phyloP scores from a whole-genome alignment of 2,113 vertebrate species.

The Labeo catla region DNA sequence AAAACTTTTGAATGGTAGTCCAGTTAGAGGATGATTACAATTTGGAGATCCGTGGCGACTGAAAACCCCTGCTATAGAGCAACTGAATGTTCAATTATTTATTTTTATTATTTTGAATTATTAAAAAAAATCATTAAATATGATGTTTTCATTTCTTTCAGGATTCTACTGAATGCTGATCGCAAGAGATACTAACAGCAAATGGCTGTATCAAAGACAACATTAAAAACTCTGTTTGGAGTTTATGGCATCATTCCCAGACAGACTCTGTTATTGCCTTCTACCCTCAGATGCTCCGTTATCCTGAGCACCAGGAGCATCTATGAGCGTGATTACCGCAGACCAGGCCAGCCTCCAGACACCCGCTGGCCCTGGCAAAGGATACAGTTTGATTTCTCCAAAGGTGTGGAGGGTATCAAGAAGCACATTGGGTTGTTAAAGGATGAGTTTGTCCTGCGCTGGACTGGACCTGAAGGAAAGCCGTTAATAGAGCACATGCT shows the following conservation, averaged over 20 bases:
- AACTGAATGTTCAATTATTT: not conserved
- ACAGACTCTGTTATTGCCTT: constrained; percentile 49
- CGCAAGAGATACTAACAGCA: not conserved
- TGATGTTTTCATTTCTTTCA: not conserved
- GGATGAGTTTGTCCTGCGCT: constrained; percentile 73
- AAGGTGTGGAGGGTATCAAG: constrained; percentile 79
- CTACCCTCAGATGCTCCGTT: constrained; percentile 7
- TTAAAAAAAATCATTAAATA: not conserved
- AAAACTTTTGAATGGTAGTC: too few relatives aligned
- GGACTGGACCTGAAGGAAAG: constrained; percentile 78
- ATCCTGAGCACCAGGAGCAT: constrained; percentile 51
- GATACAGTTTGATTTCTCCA: constrained; percentile 77
- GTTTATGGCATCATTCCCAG: constrained; percentile 52
- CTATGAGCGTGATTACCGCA: constrained; percentile 73
- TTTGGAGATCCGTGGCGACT: not conserved
- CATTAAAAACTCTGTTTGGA: constrained; percentile 56
- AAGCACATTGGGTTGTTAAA: constrained; percentile 80
- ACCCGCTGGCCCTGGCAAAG: constrained; percentile 71
- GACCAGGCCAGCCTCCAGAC: constrained; percentile 77
- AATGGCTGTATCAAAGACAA: constrained; percentile 58
- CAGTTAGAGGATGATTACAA: not conserved
- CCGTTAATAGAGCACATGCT: constrained; percentile 71
- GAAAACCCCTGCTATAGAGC: not conserved
- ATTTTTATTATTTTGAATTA: not conserved
- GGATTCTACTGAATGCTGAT: not conserved